Base-by-base conservation (phyloP, 2,113 vertebrate genomes). In the Seriola aureovittata region DNA sequence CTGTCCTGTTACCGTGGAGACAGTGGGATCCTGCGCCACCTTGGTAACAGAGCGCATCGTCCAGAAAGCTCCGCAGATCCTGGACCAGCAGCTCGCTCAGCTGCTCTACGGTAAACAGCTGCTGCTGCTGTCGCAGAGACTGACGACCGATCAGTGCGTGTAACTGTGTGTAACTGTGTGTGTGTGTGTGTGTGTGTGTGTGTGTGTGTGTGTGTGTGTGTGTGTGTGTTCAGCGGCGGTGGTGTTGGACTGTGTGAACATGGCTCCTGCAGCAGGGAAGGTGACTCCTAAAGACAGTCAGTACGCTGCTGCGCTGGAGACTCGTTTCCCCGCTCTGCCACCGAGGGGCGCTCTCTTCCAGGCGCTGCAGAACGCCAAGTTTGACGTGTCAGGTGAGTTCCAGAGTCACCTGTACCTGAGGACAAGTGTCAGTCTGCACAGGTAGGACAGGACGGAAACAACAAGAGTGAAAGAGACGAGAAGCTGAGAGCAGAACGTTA, bases 161-260 rank as follows among this genome's bases (percentile, higher is more conserved):
- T 38, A 21, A 3, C 8, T 19, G 23, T 16, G n/a, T 57, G 23
- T 25, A 11, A 23, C 12, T 65, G 4, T 19, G 17, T 54, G 59
- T 75, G 3, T 50, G 0, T 29, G n/a, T 63, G 11, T 50, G 19
- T 75, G 66, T 66, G 23, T 63, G 19, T 71, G 34, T 36, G 34
- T 36, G 34, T 36, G 34, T 36, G 34, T 36, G 34, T 36, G 34
- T 36, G 34, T 36, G 34, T 34, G 46, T n/a, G 48, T 17, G 17
- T 36, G 59, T 75, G 3, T 50, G n/a, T 63, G 11, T 50, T 38
- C 38, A 99, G 98, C 92, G 9, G 93, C 97, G 1, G 97, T 99
- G 73, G 71, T 99, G 57, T 50, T 97, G 79, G 98, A 99, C 91
- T 98, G 97, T 21, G 95, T 99, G 55, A 97, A 99, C 95, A 97